Base-by-base conservation (phyloP, 2,113 vertebrate genomes). In the Pachypanchax playfairii region DNA sequence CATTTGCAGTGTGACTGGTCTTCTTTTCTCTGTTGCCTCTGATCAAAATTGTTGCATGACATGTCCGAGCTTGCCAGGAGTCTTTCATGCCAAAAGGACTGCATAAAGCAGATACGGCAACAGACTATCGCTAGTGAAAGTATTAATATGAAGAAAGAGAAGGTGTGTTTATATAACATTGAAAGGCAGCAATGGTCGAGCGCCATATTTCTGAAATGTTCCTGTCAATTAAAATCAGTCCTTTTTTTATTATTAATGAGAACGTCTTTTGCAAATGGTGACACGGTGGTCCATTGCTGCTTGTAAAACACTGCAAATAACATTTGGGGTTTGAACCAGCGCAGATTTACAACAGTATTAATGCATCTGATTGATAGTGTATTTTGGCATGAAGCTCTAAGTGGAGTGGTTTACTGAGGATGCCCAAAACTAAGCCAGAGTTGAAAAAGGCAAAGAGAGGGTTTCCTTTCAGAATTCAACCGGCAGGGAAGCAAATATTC, bases 21-120 rank as follows among this genome's bases (percentile, higher is more conserved):
- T 44, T 66, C 29, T 71, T 49, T 70, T 67, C 54, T 78, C n/a
- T 57, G 43, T 56, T 52, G 39, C 61, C 65, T 73, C 50, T 71
- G 71, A 79, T 83, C 64, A 75, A 57, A 80, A 63, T 65, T 65
- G 54, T 66, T 66, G 59, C 66, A 44, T 31, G 50, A 42, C 73
- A 73, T 70, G 62, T 60, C 56, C 46, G 64, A 80, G 59, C 73
- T 73, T 67, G 74, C 53, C 74, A 70, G 35, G 6, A 56, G 48
- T 76, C 56, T 63, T 44, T 73, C 63, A 56, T 53, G 51, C 63
- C 61, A 44, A 36, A 24, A 63, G 54, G 54, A 18, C 18, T 46
- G 46, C 53, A 59, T 59, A 38, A 67, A 56, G 35, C 46, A 46
- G 55, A 66, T 47, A 39, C 50, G 28, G n/a, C n/a, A 41, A 38